Conservation (phyloP, 2,888 invertebrate genomes). For the Colletes collaris region DNA sequence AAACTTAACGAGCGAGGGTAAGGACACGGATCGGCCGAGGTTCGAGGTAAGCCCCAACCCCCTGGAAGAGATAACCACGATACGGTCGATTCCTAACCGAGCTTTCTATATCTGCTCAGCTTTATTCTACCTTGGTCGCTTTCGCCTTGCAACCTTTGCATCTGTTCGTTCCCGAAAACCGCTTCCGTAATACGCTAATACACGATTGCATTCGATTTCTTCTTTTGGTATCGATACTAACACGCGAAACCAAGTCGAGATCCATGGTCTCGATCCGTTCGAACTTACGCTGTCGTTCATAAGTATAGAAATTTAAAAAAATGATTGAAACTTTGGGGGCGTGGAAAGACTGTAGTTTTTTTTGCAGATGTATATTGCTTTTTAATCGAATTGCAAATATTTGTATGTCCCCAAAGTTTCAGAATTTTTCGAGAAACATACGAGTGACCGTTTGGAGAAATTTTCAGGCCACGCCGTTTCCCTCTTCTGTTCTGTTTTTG, state of each 20-base stretch:
- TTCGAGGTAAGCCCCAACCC: slow-evolving; percentile 73
- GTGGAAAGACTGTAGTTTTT: too few relatives aligned
- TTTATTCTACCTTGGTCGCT: slow-evolving; percentile 7
- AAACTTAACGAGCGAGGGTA: slow-evolving; percentile 78
- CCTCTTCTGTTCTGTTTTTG: background rate
- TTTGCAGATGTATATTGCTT: too few relatives aligned
- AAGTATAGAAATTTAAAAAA: too few relatives aligned
- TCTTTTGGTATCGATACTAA: too few relatives aligned
- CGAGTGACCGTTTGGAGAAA: background rate
- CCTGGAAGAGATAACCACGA: slow-evolving; percentile 19
- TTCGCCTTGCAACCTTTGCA: background rate
- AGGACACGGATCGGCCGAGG: slow-evolving; percentile 71
- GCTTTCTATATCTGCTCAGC: slow-evolving; percentile 24
- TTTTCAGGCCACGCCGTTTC: background rate
- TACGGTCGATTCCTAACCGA: slow-evolving; percentile 35
- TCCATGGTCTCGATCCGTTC: too few relatives aligned
- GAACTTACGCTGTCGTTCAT: too few relatives aligned
- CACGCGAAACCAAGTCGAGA: too few relatives aligned
- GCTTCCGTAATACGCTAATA: too few relatives aligned
- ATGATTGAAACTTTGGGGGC: too few relatives aligned
- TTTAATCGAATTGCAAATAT: too few relatives aligned
- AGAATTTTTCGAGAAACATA: background rate
- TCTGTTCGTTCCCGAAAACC: background rate
- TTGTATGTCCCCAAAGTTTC: too few relatives aligned
- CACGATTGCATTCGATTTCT: too few relatives aligned